Base-by-base conservation (phyloP, 2,888 invertebrate species). In the Ophion slaviceki region DNA sequence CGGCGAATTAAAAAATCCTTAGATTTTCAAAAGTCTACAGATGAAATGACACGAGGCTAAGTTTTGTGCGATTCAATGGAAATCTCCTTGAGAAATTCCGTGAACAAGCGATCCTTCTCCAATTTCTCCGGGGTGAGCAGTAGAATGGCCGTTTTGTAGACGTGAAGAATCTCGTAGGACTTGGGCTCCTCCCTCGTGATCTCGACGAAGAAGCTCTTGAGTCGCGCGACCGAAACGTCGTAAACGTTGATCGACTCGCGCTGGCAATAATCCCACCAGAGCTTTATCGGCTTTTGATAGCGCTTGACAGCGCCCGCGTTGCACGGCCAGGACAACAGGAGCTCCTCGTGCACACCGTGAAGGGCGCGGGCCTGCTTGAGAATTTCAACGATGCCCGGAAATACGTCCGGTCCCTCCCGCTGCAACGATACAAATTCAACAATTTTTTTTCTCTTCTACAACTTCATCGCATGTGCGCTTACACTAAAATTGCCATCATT, bases 191-290 rank as follows among this genome's bases (percentile, higher is more conserved):
- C 53, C 53, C 53, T 66, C n/a, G 76, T 32, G 11, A 76, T 66
- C 20, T 76, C 76, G 0, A 76, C 14, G 36, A 76, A 76, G 14
- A 76, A 76, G 11, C 66, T 76, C 45, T 66, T 74, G 7, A 74
- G 36, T 17, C 32, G 59, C 8, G 24, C 24, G 2, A 66, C n/a
- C 47, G 76, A 66, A 0, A 76, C 76, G 66, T 76, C 76, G 32
- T 61, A 76, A 6, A 76, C 76, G 20, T 76, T 64, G 17, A 76
- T 76, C 64, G 75, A 66, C 14, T 66, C 76, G 45, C 76, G 66
- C 45, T 76, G 76, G n/a, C 76, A 76, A 66, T 66, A 76, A 53
- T 76, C 76, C 76, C 76, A 76, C 76, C 76, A 76, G 10, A 67
- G 53, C 20, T 36, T 76, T 6, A 76, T 76, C 0, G 76, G 76